These are phyloP conservation scores for Odontomyia ornata DNA, from an alignment of 2,888 invertebrate genomes.

Conservation along the genomic window DNA sequence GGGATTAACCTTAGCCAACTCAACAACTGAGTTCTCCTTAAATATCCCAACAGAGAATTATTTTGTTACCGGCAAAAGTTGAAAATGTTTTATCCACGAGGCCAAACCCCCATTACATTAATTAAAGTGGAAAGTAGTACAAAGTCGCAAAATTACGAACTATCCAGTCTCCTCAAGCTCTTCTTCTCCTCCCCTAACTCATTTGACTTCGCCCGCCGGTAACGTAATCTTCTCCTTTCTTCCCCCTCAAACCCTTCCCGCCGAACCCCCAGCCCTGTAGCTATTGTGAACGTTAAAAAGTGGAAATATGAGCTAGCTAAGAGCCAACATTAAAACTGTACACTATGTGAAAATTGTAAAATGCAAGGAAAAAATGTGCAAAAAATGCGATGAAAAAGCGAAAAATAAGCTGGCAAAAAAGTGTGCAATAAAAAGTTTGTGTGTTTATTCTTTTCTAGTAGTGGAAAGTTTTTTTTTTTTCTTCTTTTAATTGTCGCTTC, in stretches of 20 bases:
- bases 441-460: background rate
- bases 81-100: conserved; percentile 1
- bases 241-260: background rate
- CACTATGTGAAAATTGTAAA: conserved; percentile 21
- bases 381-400: background rate
- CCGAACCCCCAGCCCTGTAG: background rate
- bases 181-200: too few relatives aligned
- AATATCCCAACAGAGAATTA: conserved; percentile 3
- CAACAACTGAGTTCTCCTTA: background rate
- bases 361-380: background rate
- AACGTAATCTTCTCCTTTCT: background rate
- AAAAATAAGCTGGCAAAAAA: background rate
- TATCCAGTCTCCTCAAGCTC: background rate
- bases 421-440: conserved; percentile 9
- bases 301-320: conserved; percentile 7
- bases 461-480: background rate
- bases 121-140: conserved; percentile 33
- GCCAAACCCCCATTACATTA: conserved; percentile 40
- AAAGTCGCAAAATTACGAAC: conserved; percentile 14
- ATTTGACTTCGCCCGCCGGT: background rate
- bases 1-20: conserved; percentile 30
- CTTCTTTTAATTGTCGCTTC: too few relatives aligned
- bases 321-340: background rate
- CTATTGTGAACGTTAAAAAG: conserved; percentile 3
- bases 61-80: background rate